A percentile compares a stretch with the other conserved stretches of the same genome.
phyloP scores from a whole-genome alignment of 2,113 vertebrate species.

The Phodopus roborovskii region DNA sequence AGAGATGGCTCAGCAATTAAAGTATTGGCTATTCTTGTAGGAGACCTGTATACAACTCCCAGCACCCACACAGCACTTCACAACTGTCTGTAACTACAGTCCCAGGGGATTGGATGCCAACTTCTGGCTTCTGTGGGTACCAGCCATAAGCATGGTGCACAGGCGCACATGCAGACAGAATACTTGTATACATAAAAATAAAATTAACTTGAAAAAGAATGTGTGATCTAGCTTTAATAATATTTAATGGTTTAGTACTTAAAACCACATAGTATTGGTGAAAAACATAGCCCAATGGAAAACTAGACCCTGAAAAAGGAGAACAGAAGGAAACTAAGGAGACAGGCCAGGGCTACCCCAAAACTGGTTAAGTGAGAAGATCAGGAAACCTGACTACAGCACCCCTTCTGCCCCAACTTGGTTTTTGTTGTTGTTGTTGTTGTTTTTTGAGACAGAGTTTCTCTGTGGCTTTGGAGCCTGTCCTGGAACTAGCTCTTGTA shows the following conservation, averaged over 20 bases:
- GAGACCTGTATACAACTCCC: neutral
- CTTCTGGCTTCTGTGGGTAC: neutral
- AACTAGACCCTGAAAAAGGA: neutral
- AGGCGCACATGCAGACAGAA: neutral
- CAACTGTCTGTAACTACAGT: neutral
- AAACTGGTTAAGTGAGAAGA: neutral
- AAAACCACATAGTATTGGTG: neutral
- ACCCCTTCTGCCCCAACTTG: neutral
- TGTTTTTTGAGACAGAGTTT: too few relatives aligned
- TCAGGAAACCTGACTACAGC: neutral
- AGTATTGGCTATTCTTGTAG: neutral
- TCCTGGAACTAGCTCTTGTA: too few relatives aligned
- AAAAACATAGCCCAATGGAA: neutral
- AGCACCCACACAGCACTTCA: neutral
- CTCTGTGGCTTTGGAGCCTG: too few relatives aligned
- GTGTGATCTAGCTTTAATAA: neutral
- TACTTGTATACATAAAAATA: neutral
- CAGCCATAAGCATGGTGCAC: neutral
- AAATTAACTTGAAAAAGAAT: constrained; percentile 17
- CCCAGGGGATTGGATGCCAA: neutral
- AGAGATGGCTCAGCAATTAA: neutral
- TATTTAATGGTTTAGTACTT: constrained; percentile 28
- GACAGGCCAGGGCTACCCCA: neutral
- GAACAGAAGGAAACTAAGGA: neutral
- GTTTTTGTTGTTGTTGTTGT: too few relatives aligned